phyloP scores from a whole-genome alignment of 2,113 vertebrate genomes.

The Oncorhynchus gorbuscha region DNA sequence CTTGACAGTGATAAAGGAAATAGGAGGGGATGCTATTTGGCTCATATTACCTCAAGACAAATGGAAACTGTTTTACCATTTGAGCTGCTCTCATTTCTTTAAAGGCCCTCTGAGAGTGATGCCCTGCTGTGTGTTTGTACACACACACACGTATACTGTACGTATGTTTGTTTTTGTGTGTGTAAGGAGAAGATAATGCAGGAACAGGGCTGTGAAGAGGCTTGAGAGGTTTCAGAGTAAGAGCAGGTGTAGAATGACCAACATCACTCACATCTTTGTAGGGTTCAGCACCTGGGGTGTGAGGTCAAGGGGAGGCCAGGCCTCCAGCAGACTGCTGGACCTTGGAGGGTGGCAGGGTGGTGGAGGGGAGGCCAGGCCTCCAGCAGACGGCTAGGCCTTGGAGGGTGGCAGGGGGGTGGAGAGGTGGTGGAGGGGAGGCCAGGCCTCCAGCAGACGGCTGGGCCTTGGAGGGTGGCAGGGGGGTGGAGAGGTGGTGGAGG shows the following conservation, averaged over 20 bases:
- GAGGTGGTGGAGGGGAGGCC: neutral
- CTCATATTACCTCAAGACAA: slow-evolving; percentile 76
- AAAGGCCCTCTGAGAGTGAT: slow-evolving; percentile 54
- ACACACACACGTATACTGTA: neutral
- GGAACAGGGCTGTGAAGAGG: neutral
- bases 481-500: neutral
- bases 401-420: neutral
- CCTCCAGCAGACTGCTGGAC: slow-evolving; percentile 2
- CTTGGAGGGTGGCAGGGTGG: neutral
- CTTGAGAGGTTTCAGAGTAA: neutral
- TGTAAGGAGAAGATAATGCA: neutral
- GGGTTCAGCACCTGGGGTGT: slow-evolving; percentile 61
- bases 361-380: neutral
- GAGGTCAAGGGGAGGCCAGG: slow-evolving; percentile 60
- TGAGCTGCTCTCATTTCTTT: slow-evolving; percentile 69
- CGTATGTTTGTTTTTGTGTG: slow-evolving; percentile 5
- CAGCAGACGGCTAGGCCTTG: slow-evolving; percentile 3
- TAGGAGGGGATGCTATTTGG: slow-evolving; percentile 74
- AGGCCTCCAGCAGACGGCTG: too few species aligned
- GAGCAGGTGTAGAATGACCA: neutral
- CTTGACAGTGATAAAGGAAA: slow-evolving; percentile 82
- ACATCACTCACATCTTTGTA: slow-evolving; percentile 1
- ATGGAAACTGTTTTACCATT: slow-evolving; percentile 73
- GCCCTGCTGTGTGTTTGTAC: slow-evolving; percentile 18
- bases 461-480: slow-evolving; percentile 12